A percentile compares a stretch with the other conserved stretches of the same genome.
phyloP scores from a whole-genome alignment of 1,140 invertebrate species.

The Lerema accius region DNA sequence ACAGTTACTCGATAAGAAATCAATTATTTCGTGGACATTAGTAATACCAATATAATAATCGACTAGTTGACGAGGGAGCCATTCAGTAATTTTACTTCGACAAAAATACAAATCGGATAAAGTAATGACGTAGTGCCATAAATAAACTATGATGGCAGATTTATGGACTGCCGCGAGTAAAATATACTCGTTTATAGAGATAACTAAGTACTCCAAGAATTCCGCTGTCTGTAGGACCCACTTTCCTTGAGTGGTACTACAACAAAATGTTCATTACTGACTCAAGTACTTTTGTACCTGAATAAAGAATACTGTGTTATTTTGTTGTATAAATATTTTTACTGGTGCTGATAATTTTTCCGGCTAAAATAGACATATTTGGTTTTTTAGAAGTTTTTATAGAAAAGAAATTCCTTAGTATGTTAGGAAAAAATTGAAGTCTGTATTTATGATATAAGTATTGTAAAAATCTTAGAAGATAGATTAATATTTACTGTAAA shows the following conservation, averaged over 20 bases:
- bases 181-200: constrained; percentile 6
- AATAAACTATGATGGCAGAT: constrained; percentile 27
- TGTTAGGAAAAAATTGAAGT: too few relatives aligned
- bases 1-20: too few relatives aligned
- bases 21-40: too few relatives aligned
- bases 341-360: background rate
- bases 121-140: constrained; percentile 4
- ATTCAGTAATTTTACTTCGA: constrained; percentile 2
- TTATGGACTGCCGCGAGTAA: constrained; percentile 18
- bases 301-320: background rate
- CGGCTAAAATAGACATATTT: too few relatives aligned
- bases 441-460: too few relatives aligned
- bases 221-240: constrained; percentile 1
- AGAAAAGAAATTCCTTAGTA: too few relatives aligned
- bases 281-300: background rate
- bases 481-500: too few relatives aligned
- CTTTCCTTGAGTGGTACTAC: background rate
- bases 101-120: constrained; percentile 22
- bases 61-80: too few relatives aligned
- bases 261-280: constrained; percentile 14
- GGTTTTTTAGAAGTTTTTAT: too few relatives aligned
- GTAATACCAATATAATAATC: too few relatives aligned
- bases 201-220: constrained; percentile 8
- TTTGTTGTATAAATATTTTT: constrained; percentile 1
- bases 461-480: too few relatives aligned